Percentiles rank a stretch among this genome's conserved stretches.
Evolutionary conservation across 2,888 invertebrate species (phyloP).

Genomic region (Thera britannica): DNA sequence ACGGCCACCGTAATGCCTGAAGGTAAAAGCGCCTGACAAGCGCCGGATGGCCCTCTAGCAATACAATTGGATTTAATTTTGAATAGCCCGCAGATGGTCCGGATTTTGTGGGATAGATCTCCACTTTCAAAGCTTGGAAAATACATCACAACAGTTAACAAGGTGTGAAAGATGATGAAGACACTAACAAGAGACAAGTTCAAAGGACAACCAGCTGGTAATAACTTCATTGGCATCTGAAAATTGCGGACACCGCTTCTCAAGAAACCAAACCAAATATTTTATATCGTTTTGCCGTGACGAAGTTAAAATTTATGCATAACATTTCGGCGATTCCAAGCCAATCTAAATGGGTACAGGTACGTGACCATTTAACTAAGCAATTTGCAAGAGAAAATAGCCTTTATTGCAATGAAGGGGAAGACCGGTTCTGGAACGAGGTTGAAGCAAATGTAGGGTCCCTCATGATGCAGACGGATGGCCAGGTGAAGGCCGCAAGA

Average conservation of each 20-base stretch:
- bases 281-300: slow-evolving; percentile 2
- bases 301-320: slow-evolving; percentile 19
- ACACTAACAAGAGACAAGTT: no score
- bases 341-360: background rate
- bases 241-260: background rate
- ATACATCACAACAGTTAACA: no score
- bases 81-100: no score
- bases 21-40: background rate
- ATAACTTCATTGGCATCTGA: background rate
- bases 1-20: background rate
- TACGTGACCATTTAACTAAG: background rate
- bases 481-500: slow-evolving; percentile 12
- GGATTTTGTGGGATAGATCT: no score
- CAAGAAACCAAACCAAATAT: background rate
- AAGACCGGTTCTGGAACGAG: slow-evolving; percentile 9
- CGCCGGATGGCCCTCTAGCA: background rate
- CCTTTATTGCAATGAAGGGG: background rate
- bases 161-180: no score
- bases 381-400: background rate
- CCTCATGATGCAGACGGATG: slow-evolving; percentile 4
- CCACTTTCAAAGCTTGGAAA: no score
- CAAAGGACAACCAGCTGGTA: background rate
- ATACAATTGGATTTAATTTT: background rate
- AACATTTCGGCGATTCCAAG: background rate
- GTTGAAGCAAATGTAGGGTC: slow-evolving; percentile 7